Evolutionary conservation across 2,888 invertebrate species (phyloP).

Genomic region (Tineola bisselliella): DNA sequence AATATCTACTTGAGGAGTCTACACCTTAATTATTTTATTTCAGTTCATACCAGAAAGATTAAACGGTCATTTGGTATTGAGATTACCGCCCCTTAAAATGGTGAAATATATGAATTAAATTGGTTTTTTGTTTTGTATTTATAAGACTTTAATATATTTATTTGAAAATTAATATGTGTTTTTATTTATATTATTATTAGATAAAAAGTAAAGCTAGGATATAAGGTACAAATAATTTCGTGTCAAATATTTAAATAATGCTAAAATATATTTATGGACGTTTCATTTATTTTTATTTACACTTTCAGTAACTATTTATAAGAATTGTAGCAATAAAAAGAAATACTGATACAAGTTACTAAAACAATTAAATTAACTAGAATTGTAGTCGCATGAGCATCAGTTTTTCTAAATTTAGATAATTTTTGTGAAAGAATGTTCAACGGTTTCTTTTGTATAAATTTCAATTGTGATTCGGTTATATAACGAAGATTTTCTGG

Average conservation of each 20-base stretch:
- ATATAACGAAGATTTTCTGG: conserved; percentile 32
- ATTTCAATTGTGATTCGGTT: conserved; percentile 36
- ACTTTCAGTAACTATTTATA: no score
- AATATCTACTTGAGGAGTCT: no score
- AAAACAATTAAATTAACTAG: no score
- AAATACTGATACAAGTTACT: no score
- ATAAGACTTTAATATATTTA: not conserved
- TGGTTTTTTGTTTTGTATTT: not conserved
- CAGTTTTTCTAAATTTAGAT: conserved; percentile 23
- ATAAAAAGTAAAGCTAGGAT: no score
- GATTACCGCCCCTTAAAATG: not conserved
- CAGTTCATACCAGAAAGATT: not conserved
- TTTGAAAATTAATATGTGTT: not conserved
- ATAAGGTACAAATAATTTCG: no score
- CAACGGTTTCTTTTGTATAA: conserved; percentile 33
- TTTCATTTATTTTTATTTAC: no score
- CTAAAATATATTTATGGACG: no score
- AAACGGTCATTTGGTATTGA: not conserved
- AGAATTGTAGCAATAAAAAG: no score
- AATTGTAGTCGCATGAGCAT: not conserved
- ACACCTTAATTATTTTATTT: not conserved
- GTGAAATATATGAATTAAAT: not conserved
- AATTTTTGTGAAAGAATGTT: conserved; percentile 44
- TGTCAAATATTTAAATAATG: no score
- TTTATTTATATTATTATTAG: not conserved